Conservation (phyloP, 2,113 vertebrate genomes). For the Apistogramma diplotaenia region DNA sequence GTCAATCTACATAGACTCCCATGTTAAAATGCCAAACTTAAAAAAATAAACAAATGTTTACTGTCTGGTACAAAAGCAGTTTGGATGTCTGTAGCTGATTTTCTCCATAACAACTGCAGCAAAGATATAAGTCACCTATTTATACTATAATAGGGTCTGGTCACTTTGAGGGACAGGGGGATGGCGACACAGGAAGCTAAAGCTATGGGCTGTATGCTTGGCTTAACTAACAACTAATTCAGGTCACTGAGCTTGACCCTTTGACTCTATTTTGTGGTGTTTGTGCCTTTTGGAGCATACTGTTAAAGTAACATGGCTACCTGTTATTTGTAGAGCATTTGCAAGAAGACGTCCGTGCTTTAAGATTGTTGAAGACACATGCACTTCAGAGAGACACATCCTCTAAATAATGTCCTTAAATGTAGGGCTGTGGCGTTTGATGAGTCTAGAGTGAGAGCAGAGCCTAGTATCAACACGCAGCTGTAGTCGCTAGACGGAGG, state of each 20-base stretch:
- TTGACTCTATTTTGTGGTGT: background rate
- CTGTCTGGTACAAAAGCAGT: background rate
- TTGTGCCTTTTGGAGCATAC: background rate
- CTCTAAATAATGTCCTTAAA: background rate
- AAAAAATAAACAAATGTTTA: background rate
- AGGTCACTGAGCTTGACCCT: no score
- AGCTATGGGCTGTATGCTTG: no score
- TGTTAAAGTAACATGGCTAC: background rate
- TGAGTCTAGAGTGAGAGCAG: background rate
- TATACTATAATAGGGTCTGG: no score
- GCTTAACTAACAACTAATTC: no score
- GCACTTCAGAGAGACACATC: background rate
- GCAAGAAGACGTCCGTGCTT: no score
- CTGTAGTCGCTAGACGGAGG: conserved; percentile 32
- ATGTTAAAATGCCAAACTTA: background rate
- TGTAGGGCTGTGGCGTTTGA: background rate
- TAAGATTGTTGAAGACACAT: background rate
- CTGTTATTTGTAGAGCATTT: background rate
- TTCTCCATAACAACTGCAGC: no score
- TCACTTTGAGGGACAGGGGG: no score
- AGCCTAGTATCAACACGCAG: conserved; percentile 45
- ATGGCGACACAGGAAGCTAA: no score
- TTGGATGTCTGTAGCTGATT: no score
- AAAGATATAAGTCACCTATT: no score
- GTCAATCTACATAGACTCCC: background rate